phyloP scores from a whole-genome alignment of 2,888 invertebrate genomes.

The Coenonympha arcania region DNA sequence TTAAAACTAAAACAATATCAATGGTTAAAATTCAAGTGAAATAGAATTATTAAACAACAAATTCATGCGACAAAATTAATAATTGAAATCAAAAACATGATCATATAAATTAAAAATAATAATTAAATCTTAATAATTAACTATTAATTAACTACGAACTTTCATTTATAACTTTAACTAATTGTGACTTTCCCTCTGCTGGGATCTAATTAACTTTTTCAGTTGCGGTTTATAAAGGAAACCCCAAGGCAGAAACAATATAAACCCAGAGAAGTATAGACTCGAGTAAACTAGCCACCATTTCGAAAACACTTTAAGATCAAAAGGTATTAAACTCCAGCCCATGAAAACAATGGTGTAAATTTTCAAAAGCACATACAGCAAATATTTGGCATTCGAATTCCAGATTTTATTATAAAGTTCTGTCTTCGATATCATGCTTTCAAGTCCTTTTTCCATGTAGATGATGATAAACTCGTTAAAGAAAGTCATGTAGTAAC shows the following conservation, averaged over 20 bases:
- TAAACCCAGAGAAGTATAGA: slow-evolving; percentile 80
- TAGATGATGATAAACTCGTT: slow-evolving; percentile 92
- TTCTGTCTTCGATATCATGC: slow-evolving; percentile 69
- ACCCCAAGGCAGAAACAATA: slow-evolving; percentile 79
- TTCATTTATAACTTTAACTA: too few species aligned
- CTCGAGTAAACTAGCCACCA: slow-evolving; percentile 78
- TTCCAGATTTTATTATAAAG: slow-evolving; percentile 62
- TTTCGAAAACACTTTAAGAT: slow-evolving; percentile 78
- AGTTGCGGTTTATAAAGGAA: slow-evolving; percentile 70
- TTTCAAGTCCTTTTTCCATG: slow-evolving; percentile 84
- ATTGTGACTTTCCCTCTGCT: too few species aligned
- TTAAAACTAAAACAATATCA: too few species aligned
- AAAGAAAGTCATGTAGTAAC: slow-evolving; percentile 94
- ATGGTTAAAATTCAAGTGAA: too few species aligned
- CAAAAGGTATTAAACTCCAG: slow-evolving; percentile 84
- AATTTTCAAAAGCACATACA: slow-evolving; percentile 77
- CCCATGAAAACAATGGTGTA: slow-evolving; percentile 89
- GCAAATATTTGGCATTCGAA: slow-evolving; percentile 51
- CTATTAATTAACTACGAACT: too few species aligned
- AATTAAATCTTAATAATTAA: too few species aligned
- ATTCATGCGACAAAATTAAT: too few species aligned
- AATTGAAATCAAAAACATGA: too few species aligned
- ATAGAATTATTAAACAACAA: too few species aligned
- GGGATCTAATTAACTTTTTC: slow-evolving; percentile 9
- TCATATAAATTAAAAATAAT: too few species aligned